Base-by-base conservation (phyloP, 2,797 vertebrate genomes). In the Anniella stebbinsi region DNA sequence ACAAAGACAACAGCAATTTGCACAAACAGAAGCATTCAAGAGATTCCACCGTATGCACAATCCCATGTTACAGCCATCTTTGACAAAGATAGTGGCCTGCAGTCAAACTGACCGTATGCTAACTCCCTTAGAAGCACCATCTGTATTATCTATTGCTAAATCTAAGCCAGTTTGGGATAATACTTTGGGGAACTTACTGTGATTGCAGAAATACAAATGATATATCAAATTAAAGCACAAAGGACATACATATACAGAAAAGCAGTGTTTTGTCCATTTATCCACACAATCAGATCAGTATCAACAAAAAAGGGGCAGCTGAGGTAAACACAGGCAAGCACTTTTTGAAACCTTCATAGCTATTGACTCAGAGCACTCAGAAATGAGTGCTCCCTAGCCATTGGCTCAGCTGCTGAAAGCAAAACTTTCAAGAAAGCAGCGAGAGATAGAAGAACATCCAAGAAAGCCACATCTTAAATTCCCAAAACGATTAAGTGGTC, bases 1-100 rank as follows among this genome's bases (percentile, higher is more conserved):
- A 94, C 0, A 30, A 93, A 95, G 96, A 90, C 77, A 93, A 48
- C 12, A 72, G 25, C 48, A 8, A 60, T 91, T 96, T 91, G 91
- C n/a, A 69, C 60, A 69, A 88, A 63, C 13, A 86, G 81, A 77
- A 92, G 41, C 28, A 92, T 95, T 60, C 57, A 91, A 36, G 75
- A 80, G 51, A 25, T 66, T 54, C 70, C 76, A 90, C 2, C 73
- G 91, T n/a, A 78, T 18, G 4, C 81, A 90, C 0, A 7, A 30
- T n/a, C 70, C 87, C 66, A 63, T 76, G n/a, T 45, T 66, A 87
- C 51, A 78, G 48, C 48, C 45, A 45, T 45, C 9, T 67, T 80
- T 67, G 23, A 72, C 48, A 60, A 72, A 72, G 25, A 57, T 30
- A 51, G 23, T 67, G 25, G 60, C 28, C 33, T 89, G 36, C 10